These are phyloP conservation scores for Melanchra persicariae DNA, from an alignment of 2,888 invertebrate genomes.

Conservation along the genomic window DNA sequence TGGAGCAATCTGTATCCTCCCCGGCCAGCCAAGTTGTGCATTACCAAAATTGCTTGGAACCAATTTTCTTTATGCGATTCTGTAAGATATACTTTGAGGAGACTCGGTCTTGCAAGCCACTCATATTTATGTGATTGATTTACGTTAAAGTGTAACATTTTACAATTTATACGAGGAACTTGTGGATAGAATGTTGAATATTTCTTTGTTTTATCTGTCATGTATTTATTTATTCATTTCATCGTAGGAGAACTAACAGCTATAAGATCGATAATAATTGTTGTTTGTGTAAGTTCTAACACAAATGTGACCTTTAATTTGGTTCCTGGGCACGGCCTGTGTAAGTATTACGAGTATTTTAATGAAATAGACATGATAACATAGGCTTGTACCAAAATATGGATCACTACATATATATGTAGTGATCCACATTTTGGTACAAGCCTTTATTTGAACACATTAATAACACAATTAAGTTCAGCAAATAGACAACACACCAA, in stretches of 20 bases:
- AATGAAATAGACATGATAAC: conserved; percentile 15
- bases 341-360: too few species aligned
- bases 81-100: conserved; percentile 76
- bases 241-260: too few species aligned
- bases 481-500: conserved; percentile 36
- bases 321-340: background rate
- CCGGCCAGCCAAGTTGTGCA: conserved; percentile 85
- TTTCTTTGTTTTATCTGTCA: too few species aligned
- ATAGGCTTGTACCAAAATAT: conserved; percentile 17
- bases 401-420: too few species aligned
- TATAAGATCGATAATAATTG: too few species aligned
- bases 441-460: conserved; percentile 32
- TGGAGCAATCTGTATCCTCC: conserved; percentile 75
- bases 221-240: too few species aligned
- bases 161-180: too few species aligned
- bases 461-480: conserved; percentile 42
- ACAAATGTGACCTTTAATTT: background rate
- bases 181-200: too few species aligned
- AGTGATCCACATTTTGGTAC: conserved; percentile 9
- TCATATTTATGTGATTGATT: conserved; percentile 75
- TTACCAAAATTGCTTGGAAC: conserved; percentile 87
- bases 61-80: conserved; percentile 86
- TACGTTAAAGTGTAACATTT: conserved; percentile 48
- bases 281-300: background rate
- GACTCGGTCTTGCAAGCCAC: conserved; percentile 76